Percentiles rank a stretch among this genome's conserved stretches.
phyloP scores from a whole-genome alignment of 2,113 vertebrate genomes.

The Garra rufa region DNA sequence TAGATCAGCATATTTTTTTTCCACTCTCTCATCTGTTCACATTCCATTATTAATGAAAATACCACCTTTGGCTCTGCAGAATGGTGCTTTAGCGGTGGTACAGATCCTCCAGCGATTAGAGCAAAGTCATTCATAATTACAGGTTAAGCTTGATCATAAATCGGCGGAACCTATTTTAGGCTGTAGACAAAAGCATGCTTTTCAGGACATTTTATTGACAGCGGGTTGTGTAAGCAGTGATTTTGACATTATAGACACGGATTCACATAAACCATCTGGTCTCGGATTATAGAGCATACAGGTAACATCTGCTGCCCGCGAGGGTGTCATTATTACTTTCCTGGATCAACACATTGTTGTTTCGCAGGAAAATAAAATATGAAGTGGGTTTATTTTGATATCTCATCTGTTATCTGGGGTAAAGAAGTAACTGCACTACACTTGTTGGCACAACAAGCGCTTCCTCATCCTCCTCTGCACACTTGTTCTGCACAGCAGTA shows the following conservation, averaged over 20 bases:
- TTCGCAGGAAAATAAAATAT: not conserved
- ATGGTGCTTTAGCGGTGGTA: not conserved
- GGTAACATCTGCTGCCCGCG: slow-evolving; percentile 65
- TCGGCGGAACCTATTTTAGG: not conserved
- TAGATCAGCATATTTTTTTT: slow-evolving; percentile 46
- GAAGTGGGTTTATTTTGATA: slow-evolving; percentile 1
- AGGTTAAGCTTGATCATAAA: slow-evolving; percentile 28
- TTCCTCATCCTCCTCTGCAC: not conserved
- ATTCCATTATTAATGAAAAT: slow-evolving; percentile 69
- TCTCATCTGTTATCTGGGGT: not conserved
- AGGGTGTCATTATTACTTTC: slow-evolving; percentile 26
- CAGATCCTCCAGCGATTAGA: slow-evolving; percentile 32
- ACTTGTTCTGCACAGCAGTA: slow-evolving; percentile 12
- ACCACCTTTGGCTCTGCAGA: slow-evolving; percentile 58
- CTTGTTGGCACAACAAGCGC: not conserved
- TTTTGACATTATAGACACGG: slow-evolving; percentile 60
- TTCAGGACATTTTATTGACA: slow-evolving; percentile 42
- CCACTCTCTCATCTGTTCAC: slow-evolving; percentile 43
- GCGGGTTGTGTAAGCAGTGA: slow-evolving; percentile 49
- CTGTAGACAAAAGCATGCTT: slow-evolving; percentile 14
- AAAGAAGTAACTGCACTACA: not conserved
- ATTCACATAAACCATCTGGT: slow-evolving; percentile 66
- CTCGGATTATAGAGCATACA: slow-evolving; percentile 67
- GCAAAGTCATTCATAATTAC: slow-evolving; percentile 48
- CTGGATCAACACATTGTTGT: not conserved